Evolutionary conservation across 2,797 vertebrate species (phyloP).

Genomic region (Premnoplex brunnescens): DNA sequence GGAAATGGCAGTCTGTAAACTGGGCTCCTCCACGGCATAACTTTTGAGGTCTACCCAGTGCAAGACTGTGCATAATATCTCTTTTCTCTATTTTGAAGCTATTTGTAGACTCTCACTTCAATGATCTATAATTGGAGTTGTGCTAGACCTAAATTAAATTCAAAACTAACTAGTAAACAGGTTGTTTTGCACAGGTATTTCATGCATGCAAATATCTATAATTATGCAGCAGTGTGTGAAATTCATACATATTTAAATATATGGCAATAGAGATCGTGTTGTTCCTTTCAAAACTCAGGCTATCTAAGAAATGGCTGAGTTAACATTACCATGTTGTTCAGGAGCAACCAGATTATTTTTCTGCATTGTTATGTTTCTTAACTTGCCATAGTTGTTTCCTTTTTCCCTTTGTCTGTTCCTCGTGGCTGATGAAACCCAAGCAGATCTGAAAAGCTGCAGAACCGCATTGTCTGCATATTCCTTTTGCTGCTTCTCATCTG

Average conservation of each 20-base stretch:
- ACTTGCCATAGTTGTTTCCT: not conserved
- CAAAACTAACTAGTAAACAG: slow-evolving; percentile 36
- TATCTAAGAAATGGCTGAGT: slow-evolving; percentile 16
- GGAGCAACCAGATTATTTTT: slow-evolving; percentile 6
- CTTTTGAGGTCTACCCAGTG: not conserved
- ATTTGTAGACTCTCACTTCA: not conserved
- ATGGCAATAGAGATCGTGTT: not conserved
- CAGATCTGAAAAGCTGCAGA: slow-evolving; percentile 45
- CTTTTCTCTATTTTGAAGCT: not conserved
- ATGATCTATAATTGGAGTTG: slow-evolving; percentile 13
- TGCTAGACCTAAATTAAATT: slow-evolving; percentile 40
- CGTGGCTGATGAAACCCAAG: slow-evolving; percentile 10
- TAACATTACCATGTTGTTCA: slow-evolving; percentile 5
- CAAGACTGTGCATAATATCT: not conserved
- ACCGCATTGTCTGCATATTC: slow-evolving; percentile 52
- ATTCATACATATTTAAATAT: slow-evolving; percentile 47
- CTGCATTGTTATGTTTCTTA: slow-evolving; percentile 32
- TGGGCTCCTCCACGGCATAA: rapidly evolving
- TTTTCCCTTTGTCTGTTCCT: slow-evolving; percentile 23
- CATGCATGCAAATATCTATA: slow-evolving; percentile 33
- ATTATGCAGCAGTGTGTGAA: not conserved
- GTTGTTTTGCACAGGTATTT: slow-evolving; percentile 50
- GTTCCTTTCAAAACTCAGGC: slow-evolving; percentile 8
- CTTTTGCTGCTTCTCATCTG: slow-evolving; percentile 55
- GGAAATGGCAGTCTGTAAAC: not conserved